These are phyloP conservation scores for Anableps anableps DNA, from an alignment of 2,797 vertebrate species.

Conservation along the genomic window DNA sequence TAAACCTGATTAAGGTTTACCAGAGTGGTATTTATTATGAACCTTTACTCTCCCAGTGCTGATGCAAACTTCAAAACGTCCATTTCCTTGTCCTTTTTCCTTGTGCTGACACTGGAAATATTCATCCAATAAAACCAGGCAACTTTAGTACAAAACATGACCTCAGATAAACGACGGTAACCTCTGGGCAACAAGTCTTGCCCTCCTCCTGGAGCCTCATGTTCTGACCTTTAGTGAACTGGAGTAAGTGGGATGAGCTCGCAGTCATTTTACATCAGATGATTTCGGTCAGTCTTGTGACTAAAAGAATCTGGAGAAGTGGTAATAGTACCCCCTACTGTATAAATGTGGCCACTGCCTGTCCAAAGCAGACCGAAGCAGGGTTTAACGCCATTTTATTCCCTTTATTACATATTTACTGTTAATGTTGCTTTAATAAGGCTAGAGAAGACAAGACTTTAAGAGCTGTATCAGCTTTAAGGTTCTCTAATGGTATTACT, in stretches of 20 bases:
- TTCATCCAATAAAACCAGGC: background rate
- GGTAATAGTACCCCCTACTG: conserved; percentile 51
- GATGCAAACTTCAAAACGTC: background rate
- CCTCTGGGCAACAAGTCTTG: background rate
- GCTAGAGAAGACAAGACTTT: background rate
- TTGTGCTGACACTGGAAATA: background rate
- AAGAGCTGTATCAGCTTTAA: background rate
- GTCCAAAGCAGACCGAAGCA: background rate
- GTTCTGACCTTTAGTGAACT: conserved; percentile 41
- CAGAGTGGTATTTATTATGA: background rate
- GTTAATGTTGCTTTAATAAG: background rate
- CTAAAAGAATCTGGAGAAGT: background rate
- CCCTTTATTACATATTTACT: background rate
- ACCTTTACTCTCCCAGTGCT: background rate
- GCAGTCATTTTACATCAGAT: conserved; percentile 11
- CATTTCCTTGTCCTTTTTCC: background rate
- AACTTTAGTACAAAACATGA: conserved; percentile 26
- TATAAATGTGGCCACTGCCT: conserved; percentile 21
- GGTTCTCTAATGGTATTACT: background rate
- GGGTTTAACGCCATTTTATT: background rate
- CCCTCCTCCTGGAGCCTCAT: conserved; percentile 8
- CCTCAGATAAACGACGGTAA: conserved; percentile 24
- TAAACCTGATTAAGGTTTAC: background rate
- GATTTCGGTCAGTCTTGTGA: background rate
- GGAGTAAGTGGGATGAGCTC: background rate